Evolutionary conservation across 2,888 invertebrate genomes (phyloP), one percentile per base, ranked within the genome.

Genomic region (Parascotia fuliginaria): DNA sequence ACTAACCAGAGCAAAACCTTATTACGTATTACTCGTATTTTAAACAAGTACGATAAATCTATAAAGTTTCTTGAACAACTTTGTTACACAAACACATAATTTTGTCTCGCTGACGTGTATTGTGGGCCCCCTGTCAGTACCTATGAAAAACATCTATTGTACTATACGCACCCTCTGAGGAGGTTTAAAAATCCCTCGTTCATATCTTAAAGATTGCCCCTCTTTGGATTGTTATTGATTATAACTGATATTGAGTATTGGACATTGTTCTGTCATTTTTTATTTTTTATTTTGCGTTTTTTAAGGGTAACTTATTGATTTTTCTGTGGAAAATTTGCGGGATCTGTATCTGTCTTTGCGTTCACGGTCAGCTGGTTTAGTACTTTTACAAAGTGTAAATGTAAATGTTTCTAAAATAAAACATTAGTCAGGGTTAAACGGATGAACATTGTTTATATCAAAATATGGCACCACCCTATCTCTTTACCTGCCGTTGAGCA

Each of bases 111-210:
- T 70, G 66, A 63, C 70, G 48, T 70, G 56, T 55, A 70, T 70
- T 66, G 70, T 70, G 51, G 16, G 42, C 63, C 65, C 66, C 54
- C 59, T 66, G 70, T 56, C 64, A 60, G 64, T 69, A 24, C 24
- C 24, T 24, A 73, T 65, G 75, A 70, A 79, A 79, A 79, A 77
- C 71, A 75, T 60, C 68, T 53, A 55, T 75, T 75, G 70, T 77
- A 36, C 19, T 70, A 60, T 68, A 37, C 34, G 24, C 34, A 48
- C 60, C 77, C 76, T 75, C 70, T 58, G 61, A 69, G 70, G 70
- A 73, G 71, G 73, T 33, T 70, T 75, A 71, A 73, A 78, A 78
- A 65, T 54, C 70, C 69, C 64, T 70, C 66, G 53, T 54, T 58
- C 36, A 58, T 75, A 63, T 64, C 66, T 74, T 74, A 33, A 73